These are phyloP conservation scores for Thaumetopoea pityocampa DNA, from an alignment of 1,140 invertebrate genomes.

Conservation along the genomic window DNA sequence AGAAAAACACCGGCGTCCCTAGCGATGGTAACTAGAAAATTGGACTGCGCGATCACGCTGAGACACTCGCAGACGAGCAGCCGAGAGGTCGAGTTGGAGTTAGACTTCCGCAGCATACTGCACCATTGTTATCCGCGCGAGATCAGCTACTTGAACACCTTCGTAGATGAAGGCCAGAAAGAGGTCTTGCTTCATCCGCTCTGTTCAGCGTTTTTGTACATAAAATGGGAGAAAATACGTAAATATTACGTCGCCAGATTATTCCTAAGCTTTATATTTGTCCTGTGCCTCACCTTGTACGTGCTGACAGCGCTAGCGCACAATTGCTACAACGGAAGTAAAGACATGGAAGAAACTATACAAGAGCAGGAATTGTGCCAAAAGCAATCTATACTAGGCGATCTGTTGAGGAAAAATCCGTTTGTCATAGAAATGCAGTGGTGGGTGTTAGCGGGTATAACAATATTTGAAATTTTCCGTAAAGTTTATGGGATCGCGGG, in stretches of 20 bases:
- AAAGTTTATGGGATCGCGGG: conserved; percentile 87
- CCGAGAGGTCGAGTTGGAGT: conserved; percentile 86
- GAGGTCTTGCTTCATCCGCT: conserved; percentile 88
- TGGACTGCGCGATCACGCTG: conserved; percentile 86
- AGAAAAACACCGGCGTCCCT: conserved; percentile 89
- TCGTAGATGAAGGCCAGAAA: conserved; percentile 89
- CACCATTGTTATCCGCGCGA: conserved; percentile 87
- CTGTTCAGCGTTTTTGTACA: conserved; percentile 88
- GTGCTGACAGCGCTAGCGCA: conserved; percentile 86
- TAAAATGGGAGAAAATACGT: conserved; percentile 93
- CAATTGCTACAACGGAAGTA: conserved; percentile 86
- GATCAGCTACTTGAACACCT: conserved; percentile 88
- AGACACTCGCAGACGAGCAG: conserved; percentile 86
- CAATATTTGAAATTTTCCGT: conserved; percentile 84
- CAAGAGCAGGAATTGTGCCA: conserved; percentile 83
- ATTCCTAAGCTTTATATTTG: conserved; percentile 87
- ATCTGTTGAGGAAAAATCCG: conserved; percentile 82
- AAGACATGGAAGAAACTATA: conserved; percentile 81
- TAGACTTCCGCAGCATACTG: conserved; percentile 87
- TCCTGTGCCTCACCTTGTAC: conserved; percentile 85
- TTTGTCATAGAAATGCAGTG: conserved; percentile 86
- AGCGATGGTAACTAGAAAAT: conserved; percentile 84
- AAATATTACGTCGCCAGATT: conserved; percentile 89
- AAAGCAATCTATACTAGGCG: conserved; percentile 84
- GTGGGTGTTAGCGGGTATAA: conserved; percentile 85